Evolutionary conservation across 1,140 invertebrate species (phyloP), one percentile per base, ranked within the genome.

Genomic region (Cydia splendana): DNA sequence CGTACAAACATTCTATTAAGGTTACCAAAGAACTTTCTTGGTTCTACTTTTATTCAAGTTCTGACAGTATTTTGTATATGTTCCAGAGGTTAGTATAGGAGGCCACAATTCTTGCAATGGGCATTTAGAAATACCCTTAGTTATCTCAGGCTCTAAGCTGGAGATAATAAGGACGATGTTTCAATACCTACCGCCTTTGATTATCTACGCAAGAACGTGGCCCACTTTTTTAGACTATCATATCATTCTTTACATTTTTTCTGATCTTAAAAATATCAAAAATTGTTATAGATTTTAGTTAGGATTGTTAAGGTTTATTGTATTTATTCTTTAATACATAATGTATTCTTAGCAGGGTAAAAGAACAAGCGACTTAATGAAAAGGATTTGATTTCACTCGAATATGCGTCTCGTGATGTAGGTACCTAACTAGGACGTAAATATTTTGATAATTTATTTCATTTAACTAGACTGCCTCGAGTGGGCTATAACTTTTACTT

Each of bases 1-100:
- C 67, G 30, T 71, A 71, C 67, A 71, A 71, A 71, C 57, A 71
- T 34, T 71, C 30, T 71, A 71, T n/a, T 71, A 71, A 71, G 67
- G n/a, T 38, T 71, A 71, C 34, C 67, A 71, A 71, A 71, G 34
- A 18, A 71, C n/a, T 71, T 65, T 13, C 51, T 53, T 38, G 5
- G 34, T 71, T 71, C n/a, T 42, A 34, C 2, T 71, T 71, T n/a
- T 71, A 38, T 42, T 71, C 30, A 71, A 71, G 15, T 71, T 71
- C 24, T 38, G 15, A 38, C 67, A 38, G n/a, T 71, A 71, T 67
- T 34, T 34, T 67, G 24, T 67, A 38, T 71, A 42, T 42, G 34
- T 71, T 71, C 51, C n/a, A n/a, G 51, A 24, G 57, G 20, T 24
- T 62, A 62, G 51, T 1, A n/a, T 53, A 10, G 57, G 4, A 10